Percentiles rank a stretch among this genome's conserved stretches.
Evolutionary conservation across 2,113 vertebrate species (phyloP).

Genomic region (Microcebus griseorufus): DNA sequence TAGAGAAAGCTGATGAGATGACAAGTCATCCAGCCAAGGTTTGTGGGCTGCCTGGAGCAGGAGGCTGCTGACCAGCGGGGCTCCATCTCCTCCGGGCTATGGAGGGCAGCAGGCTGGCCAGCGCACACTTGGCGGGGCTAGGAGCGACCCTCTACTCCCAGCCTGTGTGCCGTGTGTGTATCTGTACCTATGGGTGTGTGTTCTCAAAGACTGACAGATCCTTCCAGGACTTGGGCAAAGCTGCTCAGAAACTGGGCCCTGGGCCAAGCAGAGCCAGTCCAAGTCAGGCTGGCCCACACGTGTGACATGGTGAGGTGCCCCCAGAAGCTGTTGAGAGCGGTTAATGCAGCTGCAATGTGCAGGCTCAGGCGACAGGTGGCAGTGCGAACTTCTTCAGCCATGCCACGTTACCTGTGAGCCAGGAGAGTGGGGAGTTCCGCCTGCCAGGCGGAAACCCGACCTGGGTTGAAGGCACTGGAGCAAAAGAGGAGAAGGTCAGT

Average conservation of each 20-base stretch:
- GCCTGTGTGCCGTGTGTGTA: background rate
- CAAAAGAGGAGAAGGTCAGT: slow-evolving; percentile 83
- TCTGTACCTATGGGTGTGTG: background rate
- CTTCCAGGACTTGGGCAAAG: background rate
- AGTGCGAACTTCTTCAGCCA: slow-evolving; percentile 39
- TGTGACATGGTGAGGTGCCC: background rate
- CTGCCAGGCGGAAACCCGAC: slow-evolving; percentile 88
- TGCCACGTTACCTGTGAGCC: slow-evolving; percentile 90
- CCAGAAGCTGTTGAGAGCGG: accelerated
- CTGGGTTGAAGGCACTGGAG: slow-evolving; percentile 80
- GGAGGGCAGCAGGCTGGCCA: background rate
- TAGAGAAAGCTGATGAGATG: background rate
- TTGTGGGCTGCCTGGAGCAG: background rate
- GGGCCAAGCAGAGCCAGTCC: background rate
- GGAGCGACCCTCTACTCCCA: background rate
- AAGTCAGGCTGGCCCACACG: background rate
- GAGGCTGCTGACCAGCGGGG: background rate
- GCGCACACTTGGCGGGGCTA: background rate
- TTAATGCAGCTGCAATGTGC: slow-evolving; percentile 1
- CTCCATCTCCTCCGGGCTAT: background rate
- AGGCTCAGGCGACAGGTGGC: slow-evolving; percentile 42
- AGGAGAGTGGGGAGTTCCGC: slow-evolving; percentile 90
- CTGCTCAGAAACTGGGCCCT: background rate
- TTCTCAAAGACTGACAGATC: background rate
- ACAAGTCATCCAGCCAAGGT: background rate